These are phyloP conservation scores for Sarcophaga caerulescens DNA, from an alignment of 2,888 invertebrate genomes.

Conservation along the genomic window DNA sequence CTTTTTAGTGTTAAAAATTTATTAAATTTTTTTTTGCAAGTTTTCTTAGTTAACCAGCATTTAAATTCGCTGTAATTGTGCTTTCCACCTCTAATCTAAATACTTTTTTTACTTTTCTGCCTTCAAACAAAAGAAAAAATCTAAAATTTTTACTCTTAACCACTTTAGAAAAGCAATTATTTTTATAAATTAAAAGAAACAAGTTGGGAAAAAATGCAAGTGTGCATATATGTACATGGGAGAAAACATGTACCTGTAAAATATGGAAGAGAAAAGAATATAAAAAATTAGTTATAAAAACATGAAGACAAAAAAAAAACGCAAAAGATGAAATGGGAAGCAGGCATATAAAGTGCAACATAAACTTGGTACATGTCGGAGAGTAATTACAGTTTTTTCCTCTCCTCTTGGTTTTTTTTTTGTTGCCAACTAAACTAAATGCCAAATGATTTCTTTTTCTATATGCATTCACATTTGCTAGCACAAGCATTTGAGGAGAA, in stretches of 20 bases:
- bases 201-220: neutral
- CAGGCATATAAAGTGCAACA: constrained; percentile 45
- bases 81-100: neutral
- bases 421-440: constrained; percentile 29
- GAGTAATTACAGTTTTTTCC: constrained; percentile 24
- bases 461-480: neutral
- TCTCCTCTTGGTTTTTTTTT: neutral
- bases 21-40: neutral
- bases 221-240: neutral
- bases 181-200: constrained; percentile 21
- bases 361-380: constrained; percentile 22
- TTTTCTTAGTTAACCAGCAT: neutral
- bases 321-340: neutral
- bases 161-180: constrained; percentile 58
- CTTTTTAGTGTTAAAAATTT: neutral
- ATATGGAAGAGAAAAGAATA: neutral
- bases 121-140: neutral
- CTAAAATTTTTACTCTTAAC: constrained; percentile 2
- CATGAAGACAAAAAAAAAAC: neutral
- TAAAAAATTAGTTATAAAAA: neutral
- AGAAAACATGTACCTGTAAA: neutral
- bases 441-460: constrained; percentile 24
- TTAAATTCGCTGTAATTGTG: neutral
- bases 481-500: neutral
- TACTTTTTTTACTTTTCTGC: neutral